Evolutionary conservation across 2,797 vertebrate species (phyloP), one percentile per base, ranked within the genome.

Genomic region (Pachyuromys duprasi): DNA sequence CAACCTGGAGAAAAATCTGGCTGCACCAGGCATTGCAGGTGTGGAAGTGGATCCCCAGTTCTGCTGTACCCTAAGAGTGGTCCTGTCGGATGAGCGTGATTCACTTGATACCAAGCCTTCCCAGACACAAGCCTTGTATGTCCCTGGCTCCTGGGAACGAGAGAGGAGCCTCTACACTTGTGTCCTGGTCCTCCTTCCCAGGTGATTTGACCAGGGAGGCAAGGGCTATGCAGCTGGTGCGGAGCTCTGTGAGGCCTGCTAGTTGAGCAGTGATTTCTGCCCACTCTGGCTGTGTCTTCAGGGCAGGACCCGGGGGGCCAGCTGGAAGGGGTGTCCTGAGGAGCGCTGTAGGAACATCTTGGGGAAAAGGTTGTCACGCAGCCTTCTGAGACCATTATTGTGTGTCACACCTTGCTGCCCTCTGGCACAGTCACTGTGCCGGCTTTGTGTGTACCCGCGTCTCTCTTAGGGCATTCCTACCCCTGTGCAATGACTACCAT

Each of bases 401-500:
- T 90, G 79, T 96, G 94, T 96, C 90, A 91, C 94, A 92, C 87
- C 91, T 94, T n/a, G 31, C 28, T 96, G 94, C 83, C 83, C 89
- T 96, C 65, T 93, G 79, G 79, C 75, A 87, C 86, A 96, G 26
- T 90, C 86, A 97, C 93, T 95, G 94, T 94, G 33, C 93, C 81
- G 95, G 93, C 95, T 96, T 96, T 97, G 96, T 96, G 95, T 86
- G 88, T 94, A 39, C 0, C 24, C 75, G 91, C 0, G 6, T 82
- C 84, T 94, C 86, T 94, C 96, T 0, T 53, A 88, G 94, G 97
- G 97, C 0, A 24, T 96, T 95, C 91, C 69, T 74, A 11, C n/a
- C 42, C 67, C 95, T 97, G 88, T 96, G 94, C 95, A 96, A 97
- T 91, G 95, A 76, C 60, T 69, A 91, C 93, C 2, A 33, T 94